Conservation (phyloP, 2,113 vertebrate species). For the Pelmatolapia mariae region DNA sequence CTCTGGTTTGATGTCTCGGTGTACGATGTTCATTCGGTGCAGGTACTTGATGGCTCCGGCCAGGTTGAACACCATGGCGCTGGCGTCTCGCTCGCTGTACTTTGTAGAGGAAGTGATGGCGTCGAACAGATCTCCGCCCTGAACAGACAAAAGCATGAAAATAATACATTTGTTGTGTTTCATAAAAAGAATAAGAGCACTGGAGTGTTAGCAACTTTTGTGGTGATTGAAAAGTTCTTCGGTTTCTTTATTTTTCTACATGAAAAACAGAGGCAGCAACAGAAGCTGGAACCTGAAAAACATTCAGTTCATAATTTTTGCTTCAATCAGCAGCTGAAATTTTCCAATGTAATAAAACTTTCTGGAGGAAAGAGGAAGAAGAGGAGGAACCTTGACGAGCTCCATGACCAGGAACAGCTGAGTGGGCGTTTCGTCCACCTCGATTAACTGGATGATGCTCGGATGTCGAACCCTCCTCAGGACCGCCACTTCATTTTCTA, state of each 20-base stretch:
- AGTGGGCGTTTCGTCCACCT: conserved; percentile 89
- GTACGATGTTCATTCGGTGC: conserved; percentile 91
- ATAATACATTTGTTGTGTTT: not conserved
- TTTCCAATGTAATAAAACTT: not conserved
- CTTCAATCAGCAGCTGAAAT: not conserved
- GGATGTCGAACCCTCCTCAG: conserved; percentile 89
- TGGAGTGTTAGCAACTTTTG: not conserved
- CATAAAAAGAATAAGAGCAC: not conserved
- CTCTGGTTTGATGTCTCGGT: conserved; percentile 98
- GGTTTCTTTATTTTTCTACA: not conserved
- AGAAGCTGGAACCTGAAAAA: not conserved
- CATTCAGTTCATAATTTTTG: not conserved
- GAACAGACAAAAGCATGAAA: not conserved
- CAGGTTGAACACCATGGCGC: conserved; percentile 96
- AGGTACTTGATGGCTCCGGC: conserved; percentile 90
- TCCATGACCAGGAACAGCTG: conserved; percentile 98
- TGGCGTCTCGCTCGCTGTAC: conserved; percentile 92
- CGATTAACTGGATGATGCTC: conserved; percentile 95
- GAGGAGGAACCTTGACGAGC: conserved; percentile 83
- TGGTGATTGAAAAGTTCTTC: not conserved
- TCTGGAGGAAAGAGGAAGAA: not conserved
- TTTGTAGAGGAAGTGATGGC: conserved; percentile 98
- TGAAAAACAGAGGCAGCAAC: not conserved
- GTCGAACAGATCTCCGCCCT: conserved; percentile 97
- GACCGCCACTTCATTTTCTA: conserved; percentile 95